Evolutionary conservation across 1,140 invertebrate species (phyloP).

Genomic region (Orchestia grillus): DNA sequence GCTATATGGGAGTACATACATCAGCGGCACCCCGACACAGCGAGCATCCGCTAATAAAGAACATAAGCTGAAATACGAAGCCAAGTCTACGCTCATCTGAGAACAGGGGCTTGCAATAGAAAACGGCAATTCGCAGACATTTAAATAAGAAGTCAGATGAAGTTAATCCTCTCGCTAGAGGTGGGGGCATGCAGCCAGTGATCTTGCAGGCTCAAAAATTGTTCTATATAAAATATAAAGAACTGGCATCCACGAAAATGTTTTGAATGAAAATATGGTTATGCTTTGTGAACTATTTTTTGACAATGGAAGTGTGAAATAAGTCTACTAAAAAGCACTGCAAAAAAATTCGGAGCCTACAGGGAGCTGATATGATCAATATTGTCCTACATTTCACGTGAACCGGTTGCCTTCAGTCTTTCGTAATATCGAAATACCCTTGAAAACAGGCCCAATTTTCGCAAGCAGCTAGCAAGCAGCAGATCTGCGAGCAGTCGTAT

Average conservation of each 20-base stretch:
- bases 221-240: no score
- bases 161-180: no score
- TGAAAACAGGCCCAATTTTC: not conserved
- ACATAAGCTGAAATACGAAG: not conserved
- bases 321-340: not conserved
- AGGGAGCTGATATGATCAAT: no score
- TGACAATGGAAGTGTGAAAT: not conserved
- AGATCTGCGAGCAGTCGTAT: not conserved
- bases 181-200: no score
- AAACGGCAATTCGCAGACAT: not conserved
- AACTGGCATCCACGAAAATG: no score
- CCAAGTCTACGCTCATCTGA: not conserved
- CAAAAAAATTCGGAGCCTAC: not conserved
- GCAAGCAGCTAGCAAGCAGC: not conserved
- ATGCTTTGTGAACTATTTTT: not conserved
- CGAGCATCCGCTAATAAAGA: not conserved
- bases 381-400: no score
- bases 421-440: no score
- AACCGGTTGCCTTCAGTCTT: no score
- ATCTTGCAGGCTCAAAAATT: no score
- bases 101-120: not conserved
- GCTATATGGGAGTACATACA: not conserved
- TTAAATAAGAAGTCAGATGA: not conserved
- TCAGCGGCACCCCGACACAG: no score
- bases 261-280: no score